Base-by-base conservation (phyloP, 2,888 invertebrate genomes). In the Poecilobothrus nobilitatus region DNA sequence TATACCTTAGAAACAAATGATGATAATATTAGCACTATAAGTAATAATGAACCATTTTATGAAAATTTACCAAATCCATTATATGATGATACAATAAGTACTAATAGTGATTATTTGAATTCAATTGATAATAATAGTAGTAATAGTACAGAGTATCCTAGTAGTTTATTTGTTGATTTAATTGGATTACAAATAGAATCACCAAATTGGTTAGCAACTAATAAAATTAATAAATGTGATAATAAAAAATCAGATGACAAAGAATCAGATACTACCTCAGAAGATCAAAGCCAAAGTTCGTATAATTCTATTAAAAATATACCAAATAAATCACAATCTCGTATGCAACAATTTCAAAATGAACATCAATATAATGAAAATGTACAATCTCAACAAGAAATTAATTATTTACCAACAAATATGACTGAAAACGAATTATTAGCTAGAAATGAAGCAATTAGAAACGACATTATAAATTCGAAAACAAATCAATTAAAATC, bases 401-500 rank as follows among this genome's bases (percentile, higher is more conserved):
- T 71, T 69, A 78, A 65, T 65, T 65, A 65, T 65, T 65, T 65
- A 37, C 65, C 65, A 37, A 65, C 65, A 9, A 65, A 33, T 15
- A 77, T 75, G 66, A 76, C 78, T 62, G 78, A 80, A 15, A 74
- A 75, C 3, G 78, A 78, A 70, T 72, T 78, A 18, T 74, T 75
- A 5, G 74, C 75, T 62, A 77, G 80, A 41, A 74, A 75, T 70
- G 78, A 78, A 69, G 77, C 78, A 66, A 80, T 81, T 70, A 78
- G 79, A 53, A 81, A 79, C 70, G 76, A 74, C 65, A 78, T 81
- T 74, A 72, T 78, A 15, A 76, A 77, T 72, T 74, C 75, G 69
- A 76, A 77, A 22, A 69, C 71, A 65, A 72, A 72, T 22, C 74
- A 74, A n/a, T 74, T 85, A 78, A 79, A 82, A 68, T 87, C 87